Evolutionary conservation across 2,888 invertebrate species (phyloP), one percentile per base, ranked within the genome.

Genomic region (Thymelicus sylvestris): DNA sequence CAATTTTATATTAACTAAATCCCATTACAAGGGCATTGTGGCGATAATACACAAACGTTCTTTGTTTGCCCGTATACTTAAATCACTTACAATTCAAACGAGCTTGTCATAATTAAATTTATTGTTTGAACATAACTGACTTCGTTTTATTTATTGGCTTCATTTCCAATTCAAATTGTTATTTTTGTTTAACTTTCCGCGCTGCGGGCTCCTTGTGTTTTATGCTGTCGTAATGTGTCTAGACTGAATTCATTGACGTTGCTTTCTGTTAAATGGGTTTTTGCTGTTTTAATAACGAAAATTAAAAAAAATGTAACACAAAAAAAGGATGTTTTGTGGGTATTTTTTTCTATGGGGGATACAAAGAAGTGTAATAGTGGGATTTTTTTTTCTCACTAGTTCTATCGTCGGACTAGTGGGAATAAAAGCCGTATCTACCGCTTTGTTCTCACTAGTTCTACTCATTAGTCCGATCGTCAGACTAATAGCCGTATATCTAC

Each of bases 41-140:
- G 41, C 24, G 41, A 65, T 52, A 48, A 52, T 65, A 70, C 24
- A 15, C 38, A 47, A 63, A 63, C 44, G 24, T 38, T 52, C 52
- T 48, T 67, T 69, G 55, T 47, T 47, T 55, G 48, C 57, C 62
- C 15, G 38, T 60, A 64, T 65, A 69, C 64, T 70, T 72, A 31
- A 77, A 74, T 80, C 83, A 77, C 80, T 81, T 81, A 79, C 80
- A 82, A 85, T 79, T 84, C 83, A 83, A 82, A 82, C 77, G 80
- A 65, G 50, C 81, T 78, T 78, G 84, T 77, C 77, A 82, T 88
- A 88, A 89, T 89, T 88, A 87, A 89, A 89, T 89, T 88, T 88
- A 89, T 87, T 84, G 79, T 80, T 82, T 81, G 83, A 82, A 82
- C 81, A 82, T 83, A 86, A 87, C 81, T 83, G 88, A 81, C 85